Percentiles rank a stretch among this genome's conserved stretches.
phyloP scores from a whole-genome alignment of 1,140 invertebrate genomes.

The Portunus trituberculatus region DNA sequence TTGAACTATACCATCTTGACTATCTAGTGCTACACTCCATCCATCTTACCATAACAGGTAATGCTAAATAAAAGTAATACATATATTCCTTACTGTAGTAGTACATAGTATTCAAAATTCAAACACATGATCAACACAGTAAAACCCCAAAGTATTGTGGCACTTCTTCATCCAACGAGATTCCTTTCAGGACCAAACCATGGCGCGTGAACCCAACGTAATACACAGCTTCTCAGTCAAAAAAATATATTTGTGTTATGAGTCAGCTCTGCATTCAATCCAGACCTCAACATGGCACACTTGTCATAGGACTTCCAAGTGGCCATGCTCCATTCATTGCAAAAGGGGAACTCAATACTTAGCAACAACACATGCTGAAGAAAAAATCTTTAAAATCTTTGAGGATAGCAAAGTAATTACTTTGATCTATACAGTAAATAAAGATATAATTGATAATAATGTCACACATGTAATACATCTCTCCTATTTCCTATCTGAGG shows the following conservation, averaged over 20 bases:
- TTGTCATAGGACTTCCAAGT: background rate
- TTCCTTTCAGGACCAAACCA: background rate
- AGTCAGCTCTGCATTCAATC: background rate
- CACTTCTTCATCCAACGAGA: background rate
- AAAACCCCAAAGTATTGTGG: background rate
- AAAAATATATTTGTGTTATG: background rate
- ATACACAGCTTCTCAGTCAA: background rate
- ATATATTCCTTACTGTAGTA: background rate
- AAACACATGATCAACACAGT: background rate
- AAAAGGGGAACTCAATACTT: background rate
- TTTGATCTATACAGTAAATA: background rate
- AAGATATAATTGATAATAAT: background rate
- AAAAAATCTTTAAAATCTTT: background rate
- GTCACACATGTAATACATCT: background rate
- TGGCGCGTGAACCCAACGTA: background rate
- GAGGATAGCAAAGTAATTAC: background rate
- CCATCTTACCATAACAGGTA: background rate
- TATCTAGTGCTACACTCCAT: background rate
- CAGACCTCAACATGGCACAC: background rate
- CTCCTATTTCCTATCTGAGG: background rate
- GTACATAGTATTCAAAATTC: background rate
- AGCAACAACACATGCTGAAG: background rate
- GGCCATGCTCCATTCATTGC: background rate
- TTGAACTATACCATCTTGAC: constrained; percentile 4
- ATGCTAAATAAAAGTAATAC: background rate